Conservation (phyloP, 2,888 invertebrate genomes). For the Cheilosia variabilis region DNA sequence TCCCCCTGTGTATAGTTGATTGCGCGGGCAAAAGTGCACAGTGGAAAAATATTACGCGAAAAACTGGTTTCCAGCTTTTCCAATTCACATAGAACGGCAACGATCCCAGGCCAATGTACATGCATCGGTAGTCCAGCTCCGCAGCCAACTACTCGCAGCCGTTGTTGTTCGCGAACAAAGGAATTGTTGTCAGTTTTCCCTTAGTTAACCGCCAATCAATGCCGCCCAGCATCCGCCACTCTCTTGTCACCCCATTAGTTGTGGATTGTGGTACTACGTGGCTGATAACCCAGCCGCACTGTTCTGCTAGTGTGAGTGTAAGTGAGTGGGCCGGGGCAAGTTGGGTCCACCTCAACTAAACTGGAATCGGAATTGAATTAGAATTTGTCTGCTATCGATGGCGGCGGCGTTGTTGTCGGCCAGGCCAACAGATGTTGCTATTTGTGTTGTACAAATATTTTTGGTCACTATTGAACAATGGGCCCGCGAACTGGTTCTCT, state of each 20-base stretch:
- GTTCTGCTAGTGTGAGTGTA: slow-evolving; percentile 1
- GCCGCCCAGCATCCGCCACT: slow-evolving; percentile 64
- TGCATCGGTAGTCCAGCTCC: slow-evolving; percentile 47
- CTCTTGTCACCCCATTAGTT: slow-evolving; percentile 49
- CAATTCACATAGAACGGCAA: slow-evolving; percentile 57
- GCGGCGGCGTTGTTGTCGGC: slow-evolving; percentile 22
- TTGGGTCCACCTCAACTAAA: slow-evolving; percentile 25
- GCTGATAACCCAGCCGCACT: slow-evolving; percentile 42
- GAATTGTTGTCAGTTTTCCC: slow-evolving; percentile 75
- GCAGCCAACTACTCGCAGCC: slow-evolving; percentile 29
- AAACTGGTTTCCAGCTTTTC: slow-evolving; percentile 70
- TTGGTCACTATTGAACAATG: slow-evolving; percentile 41
- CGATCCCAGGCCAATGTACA: slow-evolving; percentile 30
- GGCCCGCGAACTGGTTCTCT: slow-evolving; percentile 40
- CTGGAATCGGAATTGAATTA: slow-evolving; percentile 70
- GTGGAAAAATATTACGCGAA: slow-evolving; percentile 60
- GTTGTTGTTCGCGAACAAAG: slow-evolving; percentile 68
- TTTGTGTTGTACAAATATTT: slow-evolving; percentile 53
- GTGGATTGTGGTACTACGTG: slow-evolving; percentile 11
- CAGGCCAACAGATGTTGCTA: slow-evolving; percentile 69
- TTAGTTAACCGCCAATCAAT: slow-evolving; percentile 74
- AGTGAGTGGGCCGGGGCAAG: slow-evolving; percentile 52
- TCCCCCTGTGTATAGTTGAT: not conserved
- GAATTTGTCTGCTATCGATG: slow-evolving; percentile 61
- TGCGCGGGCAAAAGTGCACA: not conserved